Evolutionary conservation across 1,140 invertebrate species (phyloP), one percentile per base, ranked within the genome.

Genomic region (Drosophila orena): DNA sequence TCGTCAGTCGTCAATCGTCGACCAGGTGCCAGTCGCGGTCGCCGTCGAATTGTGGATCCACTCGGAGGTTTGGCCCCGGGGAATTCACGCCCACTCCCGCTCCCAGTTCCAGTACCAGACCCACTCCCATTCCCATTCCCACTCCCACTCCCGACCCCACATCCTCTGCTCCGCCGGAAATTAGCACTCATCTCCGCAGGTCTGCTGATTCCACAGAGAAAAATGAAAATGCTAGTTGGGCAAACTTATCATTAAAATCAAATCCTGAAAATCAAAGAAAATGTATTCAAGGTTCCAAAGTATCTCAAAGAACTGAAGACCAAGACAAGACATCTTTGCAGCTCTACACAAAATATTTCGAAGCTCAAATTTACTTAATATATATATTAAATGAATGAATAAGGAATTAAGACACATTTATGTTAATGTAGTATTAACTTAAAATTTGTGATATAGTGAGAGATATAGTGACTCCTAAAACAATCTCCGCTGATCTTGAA

Each of bases 121-220:
- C 35, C 49, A 22, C 56, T 35, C 46, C 34, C 59, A 24, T 3
- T 3, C 22, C 22, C 22, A 24, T 4, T 24, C 5, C 22, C 22
- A 24, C 22, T 24, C 24, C 24, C 24, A 24, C 4, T 4, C 4
- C 24, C 24, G 24, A 24, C 24, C 24, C 24, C 20, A 38, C 46
- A 17, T 38, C 50, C 43, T 14, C 8, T 15, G 65, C 73, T 61
- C 54, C 49, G 64, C 43, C 49, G 78, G 53, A 73, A 85, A 85
- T 85, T 85, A 85, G 43, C 81, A 86, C 81, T 71, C 60, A 60
- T 79, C 71, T 55, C 27, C 10, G 46, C 56, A 27, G 59, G 35
- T 7, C 7, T 15, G 10, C 37, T 61, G 24, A 30, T 58, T 61
- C 12, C 54, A 61, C 37, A 15, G 59, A 59, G 17, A 44, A 20